Evolutionary conservation across 2,113 vertebrate species (phyloP), one percentile per base, ranked within the genome.

Genomic region (Leptosomus discolor): DNA sequence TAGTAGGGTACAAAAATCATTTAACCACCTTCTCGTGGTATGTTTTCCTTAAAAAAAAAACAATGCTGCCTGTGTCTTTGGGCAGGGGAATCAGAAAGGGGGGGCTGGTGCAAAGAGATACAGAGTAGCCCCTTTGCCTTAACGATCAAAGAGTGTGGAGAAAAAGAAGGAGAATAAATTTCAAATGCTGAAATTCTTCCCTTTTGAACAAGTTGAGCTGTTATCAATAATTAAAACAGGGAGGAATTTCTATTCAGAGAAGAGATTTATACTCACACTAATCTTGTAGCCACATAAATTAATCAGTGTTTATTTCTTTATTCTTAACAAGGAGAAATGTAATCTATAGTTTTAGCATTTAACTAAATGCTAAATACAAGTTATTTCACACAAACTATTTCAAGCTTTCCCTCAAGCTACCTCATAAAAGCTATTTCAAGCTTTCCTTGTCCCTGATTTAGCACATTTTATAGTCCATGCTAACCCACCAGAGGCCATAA

Each of bases 381-480:
- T 41, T 36, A 29, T 90, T 95, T 85, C 45, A 53, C 69, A 80
- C 14, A 67, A 83, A 65, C 7, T 46, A 22, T 83, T 96, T 88
- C 37, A 81, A 84, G 19, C 75, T 88, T 90, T 67, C 60, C 56
- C 68, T 70, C 77, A 68, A 90, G 77, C 81, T 71, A 80, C 50
- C 32, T 91, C 43, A 75, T 74, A 88, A 90, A 73, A 84, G 60
- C 75, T 88, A 64, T 93, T 96, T 93, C 71, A 88, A 58, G 79
- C 68, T 88, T 89, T 91, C 6, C 5, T 15, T 78, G 69, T 57
- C 56, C 74, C 85, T 84, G 50, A 78, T 80, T 80, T 88, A 84
- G 56, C 39, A 51, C 51, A 43, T 93, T 93, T 93, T 92, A 36
- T 74, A 64, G 64, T 39, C 68, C 56, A 12, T 46, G 68, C 46